phyloP scores from a whole-genome alignment of 2,113 vertebrate species.

The Petromus typicus region DNA sequence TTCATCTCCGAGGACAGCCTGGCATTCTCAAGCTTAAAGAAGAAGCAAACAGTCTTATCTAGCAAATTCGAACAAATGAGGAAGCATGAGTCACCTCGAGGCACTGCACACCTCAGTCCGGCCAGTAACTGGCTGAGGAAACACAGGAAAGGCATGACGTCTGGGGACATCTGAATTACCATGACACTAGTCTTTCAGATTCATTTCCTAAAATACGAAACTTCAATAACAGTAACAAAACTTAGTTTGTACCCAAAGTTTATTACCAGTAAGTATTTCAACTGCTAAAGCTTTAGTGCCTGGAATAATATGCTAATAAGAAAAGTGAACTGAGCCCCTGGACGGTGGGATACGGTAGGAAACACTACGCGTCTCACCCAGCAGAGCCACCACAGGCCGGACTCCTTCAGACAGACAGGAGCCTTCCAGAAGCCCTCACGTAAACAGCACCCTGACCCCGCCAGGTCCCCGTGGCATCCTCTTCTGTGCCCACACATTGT shows the following conservation, averaged over 20 bases:
- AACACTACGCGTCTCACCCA: neutral
- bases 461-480: neutral
- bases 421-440: constrained; percentile 3
- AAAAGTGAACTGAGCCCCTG: neutral
- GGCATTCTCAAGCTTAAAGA: constrained; percentile 91
- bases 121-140: constrained; percentile 63
- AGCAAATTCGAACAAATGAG: constrained; percentile 70
- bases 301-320: constrained; percentile 7
- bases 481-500: neutral
- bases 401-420: neutral
- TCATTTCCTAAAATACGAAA: neutral
- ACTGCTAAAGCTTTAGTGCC: neutral
- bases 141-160: constrained; percentile 61
- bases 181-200: neutral
- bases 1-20: constrained; percentile 91
- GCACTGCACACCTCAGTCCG: constrained; percentile 33
- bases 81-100: constrained; percentile 52
- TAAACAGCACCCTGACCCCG: neutral
- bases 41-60: constrained; percentile 45
- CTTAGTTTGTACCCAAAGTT: neutral
- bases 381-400: neutral
- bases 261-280: neutral
- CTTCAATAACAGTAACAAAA: neutral
- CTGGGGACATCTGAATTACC: neutral
- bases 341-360: neutral